These are phyloP conservation scores for Chamaetylas fuelleborni DNA, from an alignment of 2,113 vertebrate species.

Conservation along the genomic window DNA sequence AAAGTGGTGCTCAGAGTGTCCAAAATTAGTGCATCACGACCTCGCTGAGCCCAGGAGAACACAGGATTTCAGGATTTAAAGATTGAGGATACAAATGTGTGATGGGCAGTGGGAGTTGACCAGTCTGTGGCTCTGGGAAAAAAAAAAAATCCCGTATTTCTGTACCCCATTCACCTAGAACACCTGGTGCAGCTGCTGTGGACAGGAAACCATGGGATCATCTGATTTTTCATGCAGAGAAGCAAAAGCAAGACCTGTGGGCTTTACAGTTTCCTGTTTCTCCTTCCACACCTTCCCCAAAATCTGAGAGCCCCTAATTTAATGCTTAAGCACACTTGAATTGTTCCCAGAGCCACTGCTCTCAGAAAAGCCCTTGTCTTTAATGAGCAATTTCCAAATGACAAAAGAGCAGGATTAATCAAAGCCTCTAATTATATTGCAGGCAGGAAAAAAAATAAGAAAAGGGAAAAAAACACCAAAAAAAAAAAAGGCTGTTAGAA, in stretches of 20 bases:
- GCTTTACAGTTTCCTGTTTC: not conserved
- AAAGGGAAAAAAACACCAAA: too few relatives aligned
- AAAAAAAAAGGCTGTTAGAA: not conserved
- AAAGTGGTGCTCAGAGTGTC: not conserved
- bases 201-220: not conserved
- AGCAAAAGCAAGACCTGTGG: not conserved
- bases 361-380: slow-evolving; percentile 54
- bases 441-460: not conserved
- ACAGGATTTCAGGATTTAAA: not conserved
- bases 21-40: not conserved
- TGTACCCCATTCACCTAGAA: not conserved
- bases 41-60: accelerated
- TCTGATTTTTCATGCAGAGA: not conserved
- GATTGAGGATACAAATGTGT: accelerated
- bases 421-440: slow-evolving; percentile 67
- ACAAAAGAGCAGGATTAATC: slow-evolving; percentile 66
- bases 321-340: slow-evolving; percentile 41
- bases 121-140: not conserved
- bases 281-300: not conserved
- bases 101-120: not conserved
- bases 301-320: not conserved
- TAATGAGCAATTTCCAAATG: slow-evolving; percentile 65
- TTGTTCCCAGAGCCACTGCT: slow-evolving; percentile 49
- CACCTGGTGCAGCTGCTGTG: not conserved
- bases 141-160: not conserved